Conservation (phyloP, 1,140 invertebrate species). For the Drosophila biarmipes region DNA sequence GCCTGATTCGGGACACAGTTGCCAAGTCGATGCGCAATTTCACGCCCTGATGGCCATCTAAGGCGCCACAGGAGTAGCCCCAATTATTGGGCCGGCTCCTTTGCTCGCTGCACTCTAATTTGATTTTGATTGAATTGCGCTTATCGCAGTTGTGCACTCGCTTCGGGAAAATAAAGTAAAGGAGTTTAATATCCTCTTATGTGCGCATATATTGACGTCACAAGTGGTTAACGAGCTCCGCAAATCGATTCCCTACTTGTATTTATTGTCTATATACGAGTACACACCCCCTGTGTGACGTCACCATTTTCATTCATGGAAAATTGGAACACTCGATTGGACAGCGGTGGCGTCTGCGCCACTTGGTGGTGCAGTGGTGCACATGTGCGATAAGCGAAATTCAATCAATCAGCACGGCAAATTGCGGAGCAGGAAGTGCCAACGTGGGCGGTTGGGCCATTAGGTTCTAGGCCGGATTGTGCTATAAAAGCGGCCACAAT, state of each 20-base stretch:
- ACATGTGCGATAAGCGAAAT: constrained; percentile 84
- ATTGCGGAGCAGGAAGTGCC: constrained; percentile 51
- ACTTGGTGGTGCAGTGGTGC: constrained; percentile 66
- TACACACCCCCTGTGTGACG: constrained; percentile 19
- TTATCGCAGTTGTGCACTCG: constrained; percentile 79
- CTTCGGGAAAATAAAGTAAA: background rate
- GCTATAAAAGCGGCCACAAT: constrained; percentile 56
- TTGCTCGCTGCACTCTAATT: constrained; percentile 74
- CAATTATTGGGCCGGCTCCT: constrained; percentile 40
- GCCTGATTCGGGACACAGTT: constrained; percentile 35
- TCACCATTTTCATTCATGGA: constrained; percentile 52
- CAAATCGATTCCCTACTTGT: constrained; percentile 29
- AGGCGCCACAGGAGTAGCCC: constrained; percentile 10
- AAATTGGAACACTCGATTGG: constrained; percentile 27
- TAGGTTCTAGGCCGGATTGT: background rate
- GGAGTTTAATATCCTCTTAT: constrained; percentile 2
- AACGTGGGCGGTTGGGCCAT: constrained; percentile 15
- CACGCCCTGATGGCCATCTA: constrained; percentile 65
- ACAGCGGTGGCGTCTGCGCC: constrained; percentile 27
- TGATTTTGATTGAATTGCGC: constrained; percentile 74
- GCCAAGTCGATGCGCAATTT: constrained; percentile 62
- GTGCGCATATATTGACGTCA: constrained; percentile 49
- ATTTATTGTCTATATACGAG: background rate
- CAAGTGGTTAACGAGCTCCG: constrained; percentile 10
- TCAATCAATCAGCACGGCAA: constrained; percentile 78